phyloP scores from a whole-genome alignment of 2,797 vertebrate species.

The Limnodromus scolopaceus region DNA sequence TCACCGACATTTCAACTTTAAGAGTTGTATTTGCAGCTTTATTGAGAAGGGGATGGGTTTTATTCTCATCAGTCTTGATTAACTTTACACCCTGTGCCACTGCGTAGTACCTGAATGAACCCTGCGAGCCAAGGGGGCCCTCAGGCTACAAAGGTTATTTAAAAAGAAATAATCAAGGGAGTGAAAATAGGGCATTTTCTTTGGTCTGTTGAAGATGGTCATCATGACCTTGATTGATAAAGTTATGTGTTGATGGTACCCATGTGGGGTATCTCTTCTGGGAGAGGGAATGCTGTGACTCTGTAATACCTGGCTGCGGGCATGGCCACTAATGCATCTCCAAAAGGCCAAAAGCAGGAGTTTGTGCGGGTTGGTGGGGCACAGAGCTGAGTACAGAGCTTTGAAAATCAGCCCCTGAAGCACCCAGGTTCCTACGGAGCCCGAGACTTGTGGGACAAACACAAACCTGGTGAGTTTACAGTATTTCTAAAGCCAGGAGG shows the following conservation, averaged over 20 bases:
- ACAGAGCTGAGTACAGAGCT: background rate
- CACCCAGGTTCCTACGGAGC: rapidly evolving
- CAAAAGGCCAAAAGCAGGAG: background rate
- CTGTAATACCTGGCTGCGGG: background rate
- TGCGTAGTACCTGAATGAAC: background rate
- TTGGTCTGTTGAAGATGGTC: background rate
- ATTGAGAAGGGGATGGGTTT: background rate
- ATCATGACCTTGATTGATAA: background rate
- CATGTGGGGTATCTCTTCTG: background rate
- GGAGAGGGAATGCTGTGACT: background rate
- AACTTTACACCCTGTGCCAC: background rate
- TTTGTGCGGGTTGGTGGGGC: background rate
- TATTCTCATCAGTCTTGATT: background rate
- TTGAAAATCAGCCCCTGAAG: background rate
- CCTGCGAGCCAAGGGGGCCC: background rate
- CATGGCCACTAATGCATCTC: rapidly evolving
- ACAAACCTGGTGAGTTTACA: rapidly evolving
- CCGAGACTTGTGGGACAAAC: background rate
- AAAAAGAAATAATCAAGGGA: background rate
- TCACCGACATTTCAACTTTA: background rate
- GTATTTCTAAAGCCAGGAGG: background rate
- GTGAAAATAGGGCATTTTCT: background rate
- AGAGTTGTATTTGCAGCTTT: background rate
- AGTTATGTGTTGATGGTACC: background rate
- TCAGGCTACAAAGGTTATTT: background rate